Conservation (phyloP, 2,797 vertebrate genomes). For the Poecilia picta region DNA sequence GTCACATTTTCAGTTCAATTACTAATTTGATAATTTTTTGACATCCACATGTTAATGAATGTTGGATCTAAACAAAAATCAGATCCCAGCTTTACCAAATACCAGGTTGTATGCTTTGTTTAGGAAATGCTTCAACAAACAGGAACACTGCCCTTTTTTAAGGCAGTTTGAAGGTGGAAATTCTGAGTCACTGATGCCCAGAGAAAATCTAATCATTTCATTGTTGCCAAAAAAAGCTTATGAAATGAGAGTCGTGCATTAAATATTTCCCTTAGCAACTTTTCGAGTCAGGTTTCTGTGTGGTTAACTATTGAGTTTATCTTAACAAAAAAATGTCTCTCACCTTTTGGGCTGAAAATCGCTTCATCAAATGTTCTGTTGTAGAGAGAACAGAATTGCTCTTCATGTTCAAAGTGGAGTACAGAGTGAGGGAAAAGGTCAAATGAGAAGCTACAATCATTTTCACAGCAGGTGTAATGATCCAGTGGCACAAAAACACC, state of each 20-base stretch:
- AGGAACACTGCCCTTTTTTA: not conserved
- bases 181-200: not conserved
- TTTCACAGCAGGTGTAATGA: not conserved
- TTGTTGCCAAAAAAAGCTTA: not conserved
- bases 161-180: not conserved
- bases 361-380: not conserved
- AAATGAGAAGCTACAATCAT: not conserved
- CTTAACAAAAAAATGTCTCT: too few species aligned
- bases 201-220: not conserved
- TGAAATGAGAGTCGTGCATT: not conserved
- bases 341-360: not conserved
- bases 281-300: not conserved
- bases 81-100: not conserved
- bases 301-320: not conserved
- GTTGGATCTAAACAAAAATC: not conserved
- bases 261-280: not conserved
- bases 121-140: not conserved
- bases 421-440: constrained; percentile 1
- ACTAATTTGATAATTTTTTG: not conserved
- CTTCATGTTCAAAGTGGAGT: not conserved
- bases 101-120: not conserved
- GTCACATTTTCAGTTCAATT: not conserved
- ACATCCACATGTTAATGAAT: not conserved
- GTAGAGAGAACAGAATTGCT: not conserved
- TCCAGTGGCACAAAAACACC: not conserved